Base-by-base conservation (phyloP, 2,888 invertebrate genomes). In the Alitta virens region DNA sequence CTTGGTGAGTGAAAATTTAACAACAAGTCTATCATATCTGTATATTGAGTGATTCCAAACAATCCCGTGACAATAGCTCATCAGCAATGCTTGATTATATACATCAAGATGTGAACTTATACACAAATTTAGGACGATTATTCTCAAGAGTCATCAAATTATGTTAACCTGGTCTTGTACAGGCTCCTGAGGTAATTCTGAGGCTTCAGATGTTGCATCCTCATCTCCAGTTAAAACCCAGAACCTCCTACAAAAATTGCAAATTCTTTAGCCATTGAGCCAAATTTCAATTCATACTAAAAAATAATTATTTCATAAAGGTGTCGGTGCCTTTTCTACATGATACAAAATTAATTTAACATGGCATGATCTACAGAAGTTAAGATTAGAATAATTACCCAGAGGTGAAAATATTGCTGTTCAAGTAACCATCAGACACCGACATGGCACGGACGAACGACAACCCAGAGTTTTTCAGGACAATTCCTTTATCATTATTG, bases 381-480 rank as follows among this genome's bases (percentile, higher is more conserved):
- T 40, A 33, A 63, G 5, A 23, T 7, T n/a, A 38, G 63, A 38
- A 56, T 24, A n/a, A n/a, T 68, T 65, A 79, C 81, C 68, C 75
- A 52, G 81, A 81, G 1, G 81, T 80, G 63, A 77, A 75, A 25
- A 79, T 71, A 56, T 75, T 72, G 65, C 82, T 82, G 68, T 72
- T 74, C 25, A 78, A 66, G 27, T 69, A 62, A 9, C 74, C 72
- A n/a, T 76, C 71, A 52, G 74, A 70, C 18, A 77, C 72, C 27
- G 82, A 78, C 43, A 81, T 72, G 23, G 80, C 79, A 63, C 82
- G 60, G n/a, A 82, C 68, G 69, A 81, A 77, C 56, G 68, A 64
- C 38, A 80, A 67, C n/a, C 81, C 81, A n/a, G 76, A 66, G 14
- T 71, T 66, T 16, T 68, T 71, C 63, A 82, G 61, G 1, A 71